A percentile compares a stretch with the other conserved stretches of the same genome.
These are phyloP conservation scores for Cheilosia vernalis DNA, from an alignment of 2,888 invertebrate genomes.

Conservation along the genomic window DNA sequence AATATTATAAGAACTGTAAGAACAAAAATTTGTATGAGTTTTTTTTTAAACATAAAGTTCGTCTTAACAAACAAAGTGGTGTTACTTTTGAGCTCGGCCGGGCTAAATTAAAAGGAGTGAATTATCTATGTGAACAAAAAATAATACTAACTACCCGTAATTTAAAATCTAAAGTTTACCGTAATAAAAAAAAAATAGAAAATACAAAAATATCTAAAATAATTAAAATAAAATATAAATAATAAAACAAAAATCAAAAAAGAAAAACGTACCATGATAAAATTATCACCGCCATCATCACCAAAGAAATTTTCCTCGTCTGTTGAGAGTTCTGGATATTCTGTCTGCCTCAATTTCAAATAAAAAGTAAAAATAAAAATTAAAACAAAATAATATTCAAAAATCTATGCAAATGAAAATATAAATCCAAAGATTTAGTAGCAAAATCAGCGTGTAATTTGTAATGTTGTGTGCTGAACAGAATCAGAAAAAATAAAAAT, in stretches of 20 bases:
- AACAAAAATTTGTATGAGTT: too few species aligned
- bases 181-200: too few species aligned
- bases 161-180: too few species aligned
- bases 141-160: too few species aligned
- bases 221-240: slow-evolving; percentile 14
- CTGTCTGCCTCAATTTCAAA: slow-evolving; percentile 17
- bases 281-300: slow-evolving; percentile 27
- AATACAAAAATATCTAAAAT: not conserved
- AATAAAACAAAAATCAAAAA: slow-evolving; percentile 3
- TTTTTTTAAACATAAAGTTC: too few species aligned
- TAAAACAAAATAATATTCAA: slow-evolving; percentile 10
- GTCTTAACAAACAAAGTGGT: too few species aligned
- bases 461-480: too few species aligned
- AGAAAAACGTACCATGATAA: slow-evolving; percentile 33
- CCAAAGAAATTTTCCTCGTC: slow-evolving; percentile 26
- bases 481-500: too few species aligned
- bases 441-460: not conserved
- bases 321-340: slow-evolving; percentile 13
- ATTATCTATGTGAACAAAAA: too few species aligned
- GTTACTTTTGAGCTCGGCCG: too few species aligned
- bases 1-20: too few species aligned
- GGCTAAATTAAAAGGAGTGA: too few species aligned
- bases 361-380: slow-evolving; percentile 2
- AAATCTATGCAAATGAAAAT: not conserved
- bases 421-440: not conserved